Base-by-base conservation (phyloP, 2,797 vertebrate genomes). In the Leuciscus waleckii region DNA sequence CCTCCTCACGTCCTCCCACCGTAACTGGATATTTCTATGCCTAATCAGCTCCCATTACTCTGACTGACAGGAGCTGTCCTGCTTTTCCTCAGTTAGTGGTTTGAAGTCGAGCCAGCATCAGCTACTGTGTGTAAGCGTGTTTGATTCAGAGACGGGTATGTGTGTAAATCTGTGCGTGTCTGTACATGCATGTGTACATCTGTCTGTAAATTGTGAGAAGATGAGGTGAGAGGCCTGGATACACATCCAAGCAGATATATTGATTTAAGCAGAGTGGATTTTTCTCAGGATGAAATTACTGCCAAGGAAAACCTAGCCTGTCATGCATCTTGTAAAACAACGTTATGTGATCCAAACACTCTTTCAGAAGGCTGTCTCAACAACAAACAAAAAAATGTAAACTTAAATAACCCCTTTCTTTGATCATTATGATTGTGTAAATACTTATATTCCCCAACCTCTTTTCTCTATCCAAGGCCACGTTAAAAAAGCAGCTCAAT, bases 11-110 rank as follows among this genome's bases (percentile, higher is more conserved):
- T 35, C 26, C 54, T 82, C 67, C 78, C 32, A 71, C 87, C 75
- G 56, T 90, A 93, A 93, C 91, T 91, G 87, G 86, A 93, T 90
- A 89, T 93, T 90, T 81, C 87, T 76, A 71, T 78, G 69, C 77
- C 85, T 87, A 86, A 90, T 94, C 93, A 90, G 89, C 88, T 89
- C 79, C 83, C 82, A 92, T 94, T 94, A 93, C 83, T 65, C 80
- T 87, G 90, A 92, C 82, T 91, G 90, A 92, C 90, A 86, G 86
- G 80, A 71, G 81, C 88, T 88, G 89, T 91, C 86, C 88, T 49
- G 21, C 87, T 88, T 86, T 85, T 86, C 90, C 90, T 89, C 73
- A 29, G 73, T 86, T 51, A 79, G 58, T 58, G 65, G 67, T 71
- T 41, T 56, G 63, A 43, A 71, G 67, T 75, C 26, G 51, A 54